Percentiles rank a stretch among this genome's conserved stretches.
phyloP scores from a whole-genome alignment of 1,140 invertebrate species.

The Mya arenaria region DNA sequence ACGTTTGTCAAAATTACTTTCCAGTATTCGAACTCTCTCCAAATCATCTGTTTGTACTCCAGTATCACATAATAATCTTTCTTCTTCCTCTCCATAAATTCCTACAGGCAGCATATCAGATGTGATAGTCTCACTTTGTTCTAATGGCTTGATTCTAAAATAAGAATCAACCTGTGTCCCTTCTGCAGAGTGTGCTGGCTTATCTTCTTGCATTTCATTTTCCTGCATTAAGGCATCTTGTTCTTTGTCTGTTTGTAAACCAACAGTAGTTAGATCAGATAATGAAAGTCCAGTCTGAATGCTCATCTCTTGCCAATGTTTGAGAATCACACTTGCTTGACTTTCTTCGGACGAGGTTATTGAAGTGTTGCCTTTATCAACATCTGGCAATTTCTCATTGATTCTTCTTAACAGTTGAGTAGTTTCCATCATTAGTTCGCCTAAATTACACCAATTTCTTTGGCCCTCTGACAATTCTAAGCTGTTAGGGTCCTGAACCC shows the following conservation, averaged over 20 bases:
- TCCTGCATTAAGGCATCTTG: constrained; percentile 4
- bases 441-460: constrained; percentile 65
- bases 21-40: too few relatives aligned
- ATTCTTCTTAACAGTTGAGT: constrained; percentile 63
- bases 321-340: constrained; percentile 14
- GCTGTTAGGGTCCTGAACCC: constrained; percentile 17
- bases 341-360: constrained; percentile 33
- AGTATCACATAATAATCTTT: neutral
- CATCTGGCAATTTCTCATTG: constrained; percentile 55
- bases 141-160: constrained; percentile 23
- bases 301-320: constrained; percentile 43
- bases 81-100: neutral
- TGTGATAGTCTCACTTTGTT: constrained; percentile 14
- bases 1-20: too few relatives aligned
- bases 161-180: constrained; percentile 17
- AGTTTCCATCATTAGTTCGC: constrained; percentile 66
- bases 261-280: constrained; percentile 51
- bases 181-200: constrained; percentile 6
- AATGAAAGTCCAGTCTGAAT: constrained; percentile 68
- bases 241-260: constrained; percentile 60
- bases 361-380: constrained; percentile 21
- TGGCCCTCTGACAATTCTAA: constrained; percentile 57
- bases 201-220: neutral
- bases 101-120: constrained; percentile 25
- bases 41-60: neutral